Evolutionary conservation across 2,888 invertebrate species (phyloP).

Genomic region (Rotaria macrura): DNA sequence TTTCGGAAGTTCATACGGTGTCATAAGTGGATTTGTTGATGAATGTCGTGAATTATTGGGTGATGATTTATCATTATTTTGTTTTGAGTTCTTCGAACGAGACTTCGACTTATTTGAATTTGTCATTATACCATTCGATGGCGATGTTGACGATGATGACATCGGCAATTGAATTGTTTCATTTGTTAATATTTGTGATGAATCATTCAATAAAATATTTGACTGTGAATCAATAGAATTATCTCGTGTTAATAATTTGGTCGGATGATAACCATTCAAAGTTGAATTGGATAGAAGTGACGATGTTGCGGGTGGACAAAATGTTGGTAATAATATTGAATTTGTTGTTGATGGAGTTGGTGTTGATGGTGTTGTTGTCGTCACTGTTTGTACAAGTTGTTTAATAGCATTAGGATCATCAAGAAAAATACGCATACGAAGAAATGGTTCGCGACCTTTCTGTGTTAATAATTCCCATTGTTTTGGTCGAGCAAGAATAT

Average conservation of each 20-base stretch:
- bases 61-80: not conserved
- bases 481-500: conserved; percentile 88
- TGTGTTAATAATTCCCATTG: conserved; percentile 98
- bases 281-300: not conserved
- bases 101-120: not conserved
- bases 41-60: not conserved
- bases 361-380: not conserved
- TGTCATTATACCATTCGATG: no score
- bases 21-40: not conserved
- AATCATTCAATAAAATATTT: no score
- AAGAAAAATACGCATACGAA: conserved; percentile 43
- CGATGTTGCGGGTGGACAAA: not conserved
- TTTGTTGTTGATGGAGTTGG: not conserved
- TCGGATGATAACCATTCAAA: not conserved
- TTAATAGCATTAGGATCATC: conserved; percentile 24
- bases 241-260: not conserved
- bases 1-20: not conserved
- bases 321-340: not conserved
- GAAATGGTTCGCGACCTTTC: conserved; percentile 71
- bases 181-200: no score
- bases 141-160: no score
- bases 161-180: no score
- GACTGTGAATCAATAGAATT: no score
- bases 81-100: not conserved
- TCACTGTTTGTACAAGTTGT: not conserved